Conservation (phyloP, 2,113 vertebrate species). For the Coregonus clupeaformis region DNA sequence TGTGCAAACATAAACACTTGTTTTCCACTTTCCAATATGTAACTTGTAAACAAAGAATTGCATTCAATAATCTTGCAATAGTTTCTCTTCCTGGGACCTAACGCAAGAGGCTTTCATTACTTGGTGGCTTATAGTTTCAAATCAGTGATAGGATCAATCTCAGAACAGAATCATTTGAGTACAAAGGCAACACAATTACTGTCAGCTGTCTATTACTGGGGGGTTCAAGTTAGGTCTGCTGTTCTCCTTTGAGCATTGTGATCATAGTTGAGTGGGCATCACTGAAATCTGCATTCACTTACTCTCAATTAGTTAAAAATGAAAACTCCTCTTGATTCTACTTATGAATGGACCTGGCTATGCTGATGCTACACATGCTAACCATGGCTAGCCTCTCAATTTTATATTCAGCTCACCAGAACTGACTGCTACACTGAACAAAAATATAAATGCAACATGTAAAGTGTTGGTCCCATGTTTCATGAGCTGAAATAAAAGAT, state of each 20-base stretch:
- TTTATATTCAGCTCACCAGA: not conserved
- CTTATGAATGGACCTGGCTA: not conserved
- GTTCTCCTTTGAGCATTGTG: not conserved
- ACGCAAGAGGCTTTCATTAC: not conserved
- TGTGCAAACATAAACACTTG: not conserved
- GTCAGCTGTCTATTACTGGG: constrained; percentile 1
- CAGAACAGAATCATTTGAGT: not conserved
- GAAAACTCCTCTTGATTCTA: not conserved
- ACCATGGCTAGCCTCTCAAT: not conserved
- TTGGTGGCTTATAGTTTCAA: constrained; percentile 3
- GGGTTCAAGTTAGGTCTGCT: constrained; percentile 24
- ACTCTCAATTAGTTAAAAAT: too few relatives aligned
- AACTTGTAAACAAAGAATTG: not conserved
- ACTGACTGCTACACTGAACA: not conserved
- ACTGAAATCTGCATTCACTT: too few relatives aligned
- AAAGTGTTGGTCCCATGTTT: too few relatives aligned
- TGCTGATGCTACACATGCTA: not conserved
- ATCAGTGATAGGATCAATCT: constrained; percentile 7
- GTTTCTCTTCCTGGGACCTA: constrained; percentile 23
- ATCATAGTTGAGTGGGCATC: not conserved
- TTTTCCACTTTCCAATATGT: not conserved
- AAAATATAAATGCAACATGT: too few relatives aligned
- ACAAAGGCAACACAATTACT: constrained; percentile 46
- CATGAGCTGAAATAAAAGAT: too few relatives aligned
- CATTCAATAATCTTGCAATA: not conserved